A percentile compares a stretch with the other conserved stretches of the same genome.
phyloP scores from a whole-genome alignment of 2,888 invertebrate genomes.

The Ganaspis brasiliensis region DNA sequence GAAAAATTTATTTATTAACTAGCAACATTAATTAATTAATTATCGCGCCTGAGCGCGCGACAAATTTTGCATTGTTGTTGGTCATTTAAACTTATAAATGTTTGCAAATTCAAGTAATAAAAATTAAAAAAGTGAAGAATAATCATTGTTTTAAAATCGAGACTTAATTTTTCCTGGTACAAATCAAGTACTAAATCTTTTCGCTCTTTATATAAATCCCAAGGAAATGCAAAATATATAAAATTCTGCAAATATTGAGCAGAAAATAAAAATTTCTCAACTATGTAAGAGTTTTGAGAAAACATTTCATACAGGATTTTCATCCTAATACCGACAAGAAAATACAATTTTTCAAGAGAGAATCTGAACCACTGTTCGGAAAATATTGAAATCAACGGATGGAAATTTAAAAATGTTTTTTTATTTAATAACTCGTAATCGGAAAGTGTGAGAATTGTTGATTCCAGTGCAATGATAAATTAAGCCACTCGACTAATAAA shows the following conservation, averaged over 20 bases:
- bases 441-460: neutral
- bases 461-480: neutral
- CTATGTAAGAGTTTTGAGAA: constrained; percentile 10
- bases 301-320: constrained; percentile 25
- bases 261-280: constrained; percentile 6
- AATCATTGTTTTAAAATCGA: too few species aligned
- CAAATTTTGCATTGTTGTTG: too few species aligned
- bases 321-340: constrained; percentile 44
- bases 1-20: too few species aligned
- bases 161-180: too few species aligned
- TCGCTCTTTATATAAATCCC: too few species aligned
- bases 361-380: constrained; percentile 30
- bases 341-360: neutral
- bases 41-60: too few species aligned
- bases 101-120: too few species aligned
- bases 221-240: too few species aligned
- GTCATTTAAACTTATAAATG: too few species aligned
- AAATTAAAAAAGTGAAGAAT: too few species aligned
- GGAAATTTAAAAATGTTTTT: constrained; percentile 65
- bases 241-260: constrained; percentile 8
- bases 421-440: neutral
- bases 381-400: constrained; percentile 71
- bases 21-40: too few species aligned
- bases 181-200: too few species aligned
- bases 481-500: constrained; percentile 1